Evolutionary conservation across 2,113 vertebrate species (phyloP), one percentile per base, ranked within the genome.

Genomic region (Ophiodon elongatus): DNA sequence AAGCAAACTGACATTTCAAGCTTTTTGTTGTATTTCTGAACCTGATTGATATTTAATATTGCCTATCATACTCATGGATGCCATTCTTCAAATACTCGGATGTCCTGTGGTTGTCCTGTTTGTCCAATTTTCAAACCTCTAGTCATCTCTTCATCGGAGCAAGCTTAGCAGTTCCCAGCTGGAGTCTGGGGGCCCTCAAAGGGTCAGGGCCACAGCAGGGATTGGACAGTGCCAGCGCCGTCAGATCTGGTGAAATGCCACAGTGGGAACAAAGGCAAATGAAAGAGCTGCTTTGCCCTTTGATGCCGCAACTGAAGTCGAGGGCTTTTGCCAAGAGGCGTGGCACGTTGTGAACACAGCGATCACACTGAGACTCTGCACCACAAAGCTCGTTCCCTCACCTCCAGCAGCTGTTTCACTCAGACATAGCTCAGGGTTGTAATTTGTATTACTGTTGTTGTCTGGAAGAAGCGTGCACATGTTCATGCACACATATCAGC

Each of bases 261-360:
- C 69, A 6, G 37, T 56, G 78, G 52, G 79, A 88, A 88, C 73
- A 85, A 91, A 89, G 62, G 83, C 59, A 88, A 91, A 90, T 82
- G 65, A 92, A 85, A 89, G 81, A 59, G 47, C 31, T 35, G 67
- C 17, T 83, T 75, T 73, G 35, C 39, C 25, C 72, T 93, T 90
- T 91, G 81, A 91, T 89, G 87, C 52, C 3, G 23, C 62, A 43
- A 11, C 77, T 84, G 57, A 87, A 78, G 79, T 77, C 2, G 8
- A 79, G 21, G 70, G 41, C 50, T 73, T 11, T 29, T 60, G 84
- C 72, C 73, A 73, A 69, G 47, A 83, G 50, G 31, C 25, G 33
- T 11, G 66, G 73, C 52, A 37, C 43, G 39, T 31, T 15, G 41
- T 37, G 60, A 82, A 41, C 71, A 60, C 31, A 25, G 39, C 17